Conservation (phyloP, 2,888 invertebrate genomes). For the Andrena flavipes region DNA sequence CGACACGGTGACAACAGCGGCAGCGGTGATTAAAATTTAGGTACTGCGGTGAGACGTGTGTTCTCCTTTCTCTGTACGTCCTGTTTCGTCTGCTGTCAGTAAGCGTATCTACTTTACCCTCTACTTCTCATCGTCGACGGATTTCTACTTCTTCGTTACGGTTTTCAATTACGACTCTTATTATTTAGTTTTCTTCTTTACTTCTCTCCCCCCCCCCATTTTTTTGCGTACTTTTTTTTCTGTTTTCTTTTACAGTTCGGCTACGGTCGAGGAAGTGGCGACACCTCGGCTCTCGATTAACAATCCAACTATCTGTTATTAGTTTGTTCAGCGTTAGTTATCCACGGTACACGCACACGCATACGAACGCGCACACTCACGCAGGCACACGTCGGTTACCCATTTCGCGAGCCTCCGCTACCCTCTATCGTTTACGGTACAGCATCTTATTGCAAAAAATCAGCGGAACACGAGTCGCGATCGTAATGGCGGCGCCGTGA, state of each 20-base stretch:
- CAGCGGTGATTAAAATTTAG: slow-evolving; percentile 55
- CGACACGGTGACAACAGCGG: slow-evolving; percentile 58
- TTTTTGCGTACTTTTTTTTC: slow-evolving; percentile 11
- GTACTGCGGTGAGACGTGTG: slow-evolving; percentile 60
- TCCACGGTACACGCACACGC: neutral
- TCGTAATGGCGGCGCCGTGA: slow-evolving; percentile 47
- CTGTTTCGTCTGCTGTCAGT: slow-evolving; percentile 24
- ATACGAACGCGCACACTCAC: slow-evolving; percentile 25
- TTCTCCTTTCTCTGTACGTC: slow-evolving; percentile 29
- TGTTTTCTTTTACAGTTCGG: slow-evolving; percentile 19
- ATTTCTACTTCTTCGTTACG: slow-evolving; percentile 57
- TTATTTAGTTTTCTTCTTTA: slow-evolving; percentile 26
- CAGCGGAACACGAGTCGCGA: slow-evolving; percentile 63
- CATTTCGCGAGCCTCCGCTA: slow-evolving; percentile 47
- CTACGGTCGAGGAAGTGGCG: slow-evolving; percentile 57
- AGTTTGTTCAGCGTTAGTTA: slow-evolving; percentile 35
- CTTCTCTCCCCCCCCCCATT: neutral
- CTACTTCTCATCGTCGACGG: slow-evolving; percentile 53
- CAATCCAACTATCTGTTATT: slow-evolving; percentile 27
- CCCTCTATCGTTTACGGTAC: slow-evolving; percentile 52
- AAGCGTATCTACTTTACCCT: slow-evolving; percentile 62
- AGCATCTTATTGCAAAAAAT: slow-evolving; percentile 69
- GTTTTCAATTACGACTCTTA: slow-evolving; percentile 36
- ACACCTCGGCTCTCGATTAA: slow-evolving; percentile 31
- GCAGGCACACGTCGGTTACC: neutral